A percentile compares a stretch with the other conserved stretches of the same genome.
Conservation (phyloP, 2,113 vertebrate genomes). For the Paralichthys olivaceus region DNA sequence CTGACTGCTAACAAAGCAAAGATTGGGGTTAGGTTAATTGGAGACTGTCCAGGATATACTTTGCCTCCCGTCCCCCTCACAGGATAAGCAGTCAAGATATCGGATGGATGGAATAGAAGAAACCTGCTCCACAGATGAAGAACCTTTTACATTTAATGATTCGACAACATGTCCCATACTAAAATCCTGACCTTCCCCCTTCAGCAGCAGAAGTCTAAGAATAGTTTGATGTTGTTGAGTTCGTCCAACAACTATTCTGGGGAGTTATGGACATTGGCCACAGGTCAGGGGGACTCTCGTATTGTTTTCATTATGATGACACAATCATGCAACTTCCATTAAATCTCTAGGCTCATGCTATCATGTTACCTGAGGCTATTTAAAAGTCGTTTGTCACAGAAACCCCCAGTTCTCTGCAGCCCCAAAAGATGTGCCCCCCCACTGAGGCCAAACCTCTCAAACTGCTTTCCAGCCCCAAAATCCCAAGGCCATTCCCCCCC, state of each 20-base stretch:
- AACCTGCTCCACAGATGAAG: too few species aligned
- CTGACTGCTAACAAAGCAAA: too few species aligned
- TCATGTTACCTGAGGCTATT: conserved; percentile 13
- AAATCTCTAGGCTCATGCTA: not conserved
- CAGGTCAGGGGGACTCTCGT: not conserved
- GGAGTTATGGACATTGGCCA: not conserved
- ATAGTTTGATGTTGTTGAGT: not conserved
- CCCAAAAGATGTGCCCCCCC: conserved; percentile 27
- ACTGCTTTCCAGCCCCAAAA: conserved; percentile 53
- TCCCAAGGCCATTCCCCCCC: conserved; percentile 43
- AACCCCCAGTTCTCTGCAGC: not conserved
- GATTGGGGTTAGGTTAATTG: too few species aligned
- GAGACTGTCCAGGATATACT: too few species aligned
- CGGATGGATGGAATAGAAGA: too few species aligned
- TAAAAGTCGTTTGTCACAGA: conserved; percentile 39
- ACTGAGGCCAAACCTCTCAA: conserved; percentile 18
- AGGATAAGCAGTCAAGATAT: too few species aligned
- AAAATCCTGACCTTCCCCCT: not conserved
- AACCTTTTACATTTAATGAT: too few species aligned
- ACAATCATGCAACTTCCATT: conserved; percentile 5
- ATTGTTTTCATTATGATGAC: conserved; percentile 15
- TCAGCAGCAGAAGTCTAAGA: not conserved
- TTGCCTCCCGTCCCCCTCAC: too few species aligned
- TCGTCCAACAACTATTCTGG: not conserved
- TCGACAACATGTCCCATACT: not conserved